Evolutionary conservation across 2,113 vertebrate genomes (phyloP).

Genomic region (Ammodytes dubius): DNA sequence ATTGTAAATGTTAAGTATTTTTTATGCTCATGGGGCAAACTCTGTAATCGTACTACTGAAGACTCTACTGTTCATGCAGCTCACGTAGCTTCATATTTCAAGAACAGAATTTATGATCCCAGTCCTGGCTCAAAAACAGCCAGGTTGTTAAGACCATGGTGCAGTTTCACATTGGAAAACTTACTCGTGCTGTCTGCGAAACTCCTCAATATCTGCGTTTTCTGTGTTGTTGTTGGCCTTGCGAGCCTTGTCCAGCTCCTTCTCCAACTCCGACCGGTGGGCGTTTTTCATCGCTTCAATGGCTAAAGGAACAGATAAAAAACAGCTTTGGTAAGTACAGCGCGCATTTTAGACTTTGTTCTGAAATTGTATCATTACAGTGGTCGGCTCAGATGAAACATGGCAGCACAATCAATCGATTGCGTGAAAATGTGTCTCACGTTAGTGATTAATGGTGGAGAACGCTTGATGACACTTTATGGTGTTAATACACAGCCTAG

Average conservation of each 20-base stretch:
- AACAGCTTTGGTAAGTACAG: background rate
- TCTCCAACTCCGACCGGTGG: constrained; percentile 86
- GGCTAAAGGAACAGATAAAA: constrained; percentile 68
- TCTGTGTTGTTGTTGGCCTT: constrained; percentile 83
- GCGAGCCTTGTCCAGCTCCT: constrained; percentile 84
- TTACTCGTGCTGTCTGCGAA: constrained; percentile 87
- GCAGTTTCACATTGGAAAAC: constrained; percentile 23
- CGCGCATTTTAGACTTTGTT: background rate
- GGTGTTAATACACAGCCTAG: too few species aligned
- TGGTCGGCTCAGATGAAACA: background rate
- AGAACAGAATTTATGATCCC: background rate
- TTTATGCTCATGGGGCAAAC: too few species aligned
- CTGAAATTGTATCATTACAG: background rate
- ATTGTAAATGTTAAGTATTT: too few species aligned
- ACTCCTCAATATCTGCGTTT: constrained; percentile 86
- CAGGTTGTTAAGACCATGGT: background rate
- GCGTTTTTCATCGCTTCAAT: constrained; percentile 90
- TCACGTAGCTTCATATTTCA: background rate
- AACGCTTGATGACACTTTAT: too few species aligned
- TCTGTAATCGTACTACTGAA: too few species aligned
- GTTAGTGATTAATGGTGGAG: too few species aligned
- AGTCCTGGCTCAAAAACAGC: background rate
- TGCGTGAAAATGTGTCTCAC: background rate
- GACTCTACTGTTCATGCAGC: background rate
- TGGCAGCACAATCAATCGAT: background rate